These are phyloP conservation scores for Acromyrmex heyeri DNA, from an alignment of 1,140 invertebrate genomes.

Conservation along the genomic window DNA sequence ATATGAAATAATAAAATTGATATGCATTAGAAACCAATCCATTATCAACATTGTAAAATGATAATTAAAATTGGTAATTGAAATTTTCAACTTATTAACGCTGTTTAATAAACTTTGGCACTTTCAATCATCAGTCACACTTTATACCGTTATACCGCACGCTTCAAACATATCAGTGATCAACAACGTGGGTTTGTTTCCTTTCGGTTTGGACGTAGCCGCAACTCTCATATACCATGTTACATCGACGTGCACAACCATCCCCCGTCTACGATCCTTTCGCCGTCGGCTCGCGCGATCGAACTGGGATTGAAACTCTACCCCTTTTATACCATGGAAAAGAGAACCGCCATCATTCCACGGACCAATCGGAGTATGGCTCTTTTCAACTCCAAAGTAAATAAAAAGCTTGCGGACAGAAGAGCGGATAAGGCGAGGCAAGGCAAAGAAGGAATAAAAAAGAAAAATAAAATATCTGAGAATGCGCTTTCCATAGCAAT, in stretches of 20 bases:
- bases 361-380: slow-evolving; percentile 68
- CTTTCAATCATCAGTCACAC: slow-evolving; percentile 3
- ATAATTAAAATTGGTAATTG: not conserved
- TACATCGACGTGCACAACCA: slow-evolving; percentile 29
- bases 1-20: not conserved
- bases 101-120: not conserved
- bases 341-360: slow-evolving; percentile 42
- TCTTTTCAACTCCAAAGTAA: slow-evolving; percentile 47
- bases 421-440: slow-evolving; percentile 17
- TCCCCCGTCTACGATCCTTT: not conserved
- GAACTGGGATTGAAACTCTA: slow-evolving; percentile 62
- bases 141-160: slow-evolving; percentile 1
- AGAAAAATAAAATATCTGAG: slow-evolving; percentile 43
- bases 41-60: not conserved
- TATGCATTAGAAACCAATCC: not conserved
- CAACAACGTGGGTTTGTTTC: slow-evolving; percentile 41
- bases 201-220: slow-evolving; percentile 39
- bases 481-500: slow-evolving; percentile 57
- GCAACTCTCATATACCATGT: slow-evolving; percentile 49
- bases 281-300: slow-evolving; percentile 45
- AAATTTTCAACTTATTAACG: slow-evolving; percentile 12
- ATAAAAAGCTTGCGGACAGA: slow-evolving; percentile 56
- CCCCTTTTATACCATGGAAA: slow-evolving; percentile 61
- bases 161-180: slow-evolving; percentile 36
- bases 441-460: not conserved